A percentile compares a stretch with the other conserved stretches of the same genome.
Conservation (phyloP, 2,113 vertebrate species). For the Hemiprocne comata region DNA sequence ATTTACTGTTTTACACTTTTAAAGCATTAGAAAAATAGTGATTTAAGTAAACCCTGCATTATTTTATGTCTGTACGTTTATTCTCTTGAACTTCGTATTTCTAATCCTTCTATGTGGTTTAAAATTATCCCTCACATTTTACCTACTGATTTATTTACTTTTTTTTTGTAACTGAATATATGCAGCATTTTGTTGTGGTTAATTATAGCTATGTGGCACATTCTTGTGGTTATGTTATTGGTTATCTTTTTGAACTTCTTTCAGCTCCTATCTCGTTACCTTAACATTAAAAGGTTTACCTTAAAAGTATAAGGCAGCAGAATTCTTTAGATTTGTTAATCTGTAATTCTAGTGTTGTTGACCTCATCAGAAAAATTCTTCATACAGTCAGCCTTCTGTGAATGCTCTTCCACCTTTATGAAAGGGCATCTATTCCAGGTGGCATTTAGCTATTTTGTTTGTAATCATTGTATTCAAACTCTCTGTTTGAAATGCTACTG, state of each 20-base stretch:
- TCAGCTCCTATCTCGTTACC: background rate
- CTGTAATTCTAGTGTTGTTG: background rate
- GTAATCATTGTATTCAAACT: background rate
- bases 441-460: background rate
- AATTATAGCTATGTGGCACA: background rate
- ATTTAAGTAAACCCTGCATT: background rate
- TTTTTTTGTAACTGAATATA: background rate
- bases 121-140: background rate
- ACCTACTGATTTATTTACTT: background rate
- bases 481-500: background rate
- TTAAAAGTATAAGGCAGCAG: background rate
- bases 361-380: background rate
- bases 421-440: background rate
- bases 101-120: background rate
- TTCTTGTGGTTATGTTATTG: background rate
- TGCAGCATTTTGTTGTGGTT: background rate
- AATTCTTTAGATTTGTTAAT: background rate
- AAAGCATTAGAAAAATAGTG: background rate
- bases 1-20: background rate
- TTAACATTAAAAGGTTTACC: background rate
- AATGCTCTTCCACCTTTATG: background rate
- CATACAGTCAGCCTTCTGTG: background rate
- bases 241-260: background rate
- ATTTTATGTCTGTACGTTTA: background rate
- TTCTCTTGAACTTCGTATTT: background rate